Base-by-base conservation (phyloP, 2,888 invertebrate genomes). In the Cinara cedri region DNA sequence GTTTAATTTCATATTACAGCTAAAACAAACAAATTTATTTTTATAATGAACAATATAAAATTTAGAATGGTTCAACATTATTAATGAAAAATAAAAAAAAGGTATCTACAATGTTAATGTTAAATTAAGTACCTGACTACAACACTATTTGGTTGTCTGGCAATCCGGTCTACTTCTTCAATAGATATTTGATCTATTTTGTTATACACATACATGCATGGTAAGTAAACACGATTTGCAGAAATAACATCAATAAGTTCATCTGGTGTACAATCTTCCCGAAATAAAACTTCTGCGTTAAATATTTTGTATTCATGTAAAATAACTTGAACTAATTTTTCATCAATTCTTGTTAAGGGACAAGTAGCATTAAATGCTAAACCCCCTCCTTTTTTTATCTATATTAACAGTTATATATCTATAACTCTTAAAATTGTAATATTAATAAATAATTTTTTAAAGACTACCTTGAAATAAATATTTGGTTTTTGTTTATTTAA, bases 141-240 rank as follows among this genome's bases (percentile, higher is more conserved):
- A 81, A 97, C 92, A 81, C 95, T 94, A 86, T 95, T 89, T 0
- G 93, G 90, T 86, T 93, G 90, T 81, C 94, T 89, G 4, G 98
- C 98, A 86, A 99, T 91, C 85, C 95, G 89, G 87, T 98, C 95
- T 10, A 98, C 96, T 88, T 98, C 98, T 87, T 99, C 98, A 83
- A 99, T 96, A 72, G 98, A 96, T 84, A 99, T 96, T 88, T 99
- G 98, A 90, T 99, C 99, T 84, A 99, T 97, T 90, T 99, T 99
- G 87, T 99, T 99, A 88, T 98, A 99, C 78, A 98, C 97, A 88
- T 98, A 99, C 78, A 99, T 87, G 86, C 99, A 99, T 75, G 98
- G 97, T 85, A 99, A 89, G 87, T 98, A 98, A 46, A 96, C 94
- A 82, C 98, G 90, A 88, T 97, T 98, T 13, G 94, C 97, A 72